Conservation (phyloP, 2,888 invertebrate genomes). For the Chymomyza amoena region DNA sequence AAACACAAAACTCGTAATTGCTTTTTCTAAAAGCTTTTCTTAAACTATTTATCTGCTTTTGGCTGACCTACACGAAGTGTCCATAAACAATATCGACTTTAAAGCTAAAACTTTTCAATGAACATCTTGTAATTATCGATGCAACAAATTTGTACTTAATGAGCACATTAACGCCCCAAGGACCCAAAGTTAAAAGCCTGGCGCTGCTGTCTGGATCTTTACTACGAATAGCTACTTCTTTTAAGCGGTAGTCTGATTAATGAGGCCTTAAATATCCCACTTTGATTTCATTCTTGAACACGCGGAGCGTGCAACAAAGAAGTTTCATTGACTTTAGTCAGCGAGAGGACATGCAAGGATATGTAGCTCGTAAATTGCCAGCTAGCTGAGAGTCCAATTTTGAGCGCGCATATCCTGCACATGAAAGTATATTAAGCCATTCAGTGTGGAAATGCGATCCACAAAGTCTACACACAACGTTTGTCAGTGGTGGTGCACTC, state of each 20-base stretch:
- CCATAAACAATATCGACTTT: neutral
- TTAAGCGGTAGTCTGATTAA: conserved; percentile 67
- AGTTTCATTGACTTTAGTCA: conserved; percentile 70
- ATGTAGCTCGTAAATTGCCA: conserved; percentile 26
- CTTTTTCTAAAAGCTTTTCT: neutral
- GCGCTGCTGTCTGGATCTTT: conserved; percentile 1
- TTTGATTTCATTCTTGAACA: conserved; percentile 75
- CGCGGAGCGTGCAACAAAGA: conserved; percentile 60
- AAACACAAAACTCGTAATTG: too few relatives aligned
- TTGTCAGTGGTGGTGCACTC: conserved; percentile 35
- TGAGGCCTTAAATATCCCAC: conserved; percentile 77
- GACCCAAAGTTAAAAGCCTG: conserved; percentile 31
- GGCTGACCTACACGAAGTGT: neutral
- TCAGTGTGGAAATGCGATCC: conserved; percentile 52
- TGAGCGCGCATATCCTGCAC: conserved; percentile 20
- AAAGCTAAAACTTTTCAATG: neutral
- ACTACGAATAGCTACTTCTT: neutral
- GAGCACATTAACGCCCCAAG: conserved; percentile 59
- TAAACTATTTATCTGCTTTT: neutral
- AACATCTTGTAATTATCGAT: conserved; percentile 56
- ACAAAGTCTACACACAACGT: conserved; percentile 50
- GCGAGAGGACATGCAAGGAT: conserved; percentile 29
- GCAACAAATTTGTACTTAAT: conserved; percentile 68
- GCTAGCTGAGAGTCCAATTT: conserved; percentile 22
- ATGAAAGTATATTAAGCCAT: conserved; percentile 32